Evolutionary conservation across 2,888 invertebrate genomes (phyloP), one percentile per base, ranked within the genome.

Genomic region (Acanthosepion pharaonis): DNA sequence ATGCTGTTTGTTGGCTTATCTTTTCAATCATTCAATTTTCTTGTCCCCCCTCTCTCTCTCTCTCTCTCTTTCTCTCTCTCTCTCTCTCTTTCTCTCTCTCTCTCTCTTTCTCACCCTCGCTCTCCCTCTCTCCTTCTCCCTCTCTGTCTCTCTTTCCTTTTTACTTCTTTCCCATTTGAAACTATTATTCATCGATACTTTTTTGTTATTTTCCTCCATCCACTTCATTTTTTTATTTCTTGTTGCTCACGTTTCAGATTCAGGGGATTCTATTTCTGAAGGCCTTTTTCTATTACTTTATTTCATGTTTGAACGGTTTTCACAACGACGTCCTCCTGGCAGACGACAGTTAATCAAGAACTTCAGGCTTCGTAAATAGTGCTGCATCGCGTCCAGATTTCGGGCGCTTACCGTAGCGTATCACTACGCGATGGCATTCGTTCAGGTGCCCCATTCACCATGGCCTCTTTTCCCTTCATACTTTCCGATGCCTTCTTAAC

Each of bases 331-430:
- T 28, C 78, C 25, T 78, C 78, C n/a, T 78, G 78, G 78, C 78
- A 78, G 78, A 78, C 78, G 78, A 78, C 78, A 78, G 78, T 78
- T 78, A 78, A 78, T 78, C 78, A 78, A 78, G 78, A 33, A 78
- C n/a, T 78, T 78, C n/a, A 33, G 78, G 15, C 78, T 78, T 78
- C 78, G 78, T 78, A 78, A 78, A 78, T 78, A 78, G 78, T 78
- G n/a, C n/a, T n/a, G n/a, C n/a, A 33, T n/a, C n/a, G 78, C 78
- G n/a, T 78, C n/a, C 78, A 78, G n/a, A n/a, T 78, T n/a, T 15
- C 15, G n/a, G 78, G 15, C 78, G 78, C n/a, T 78, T n/a, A 78
- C 78, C n/a, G 78, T 78, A 15, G 78, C 78, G 78, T 78, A 78
- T 78, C 78, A 78, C 78, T 78, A 33, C 78, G 78, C n/a, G n/a